These are phyloP conservation scores for Nanorana parkeri DNA, from an alignment of 2,113 vertebrate species.

Conservation along the genomic window DNA sequence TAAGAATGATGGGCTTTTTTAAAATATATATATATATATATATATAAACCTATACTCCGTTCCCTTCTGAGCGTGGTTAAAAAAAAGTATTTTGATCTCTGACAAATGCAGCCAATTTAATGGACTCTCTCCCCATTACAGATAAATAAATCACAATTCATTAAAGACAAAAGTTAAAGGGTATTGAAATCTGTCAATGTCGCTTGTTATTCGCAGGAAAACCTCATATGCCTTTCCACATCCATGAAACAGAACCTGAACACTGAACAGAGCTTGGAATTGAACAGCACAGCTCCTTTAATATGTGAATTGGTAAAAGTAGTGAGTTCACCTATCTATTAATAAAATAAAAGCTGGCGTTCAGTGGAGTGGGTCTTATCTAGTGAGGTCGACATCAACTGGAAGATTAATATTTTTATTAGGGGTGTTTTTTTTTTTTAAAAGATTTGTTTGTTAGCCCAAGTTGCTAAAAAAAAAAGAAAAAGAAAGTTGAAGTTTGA, in stretches of 20 bases:
- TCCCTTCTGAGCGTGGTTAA: too few species aligned
- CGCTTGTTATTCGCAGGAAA: conserved; percentile 30
- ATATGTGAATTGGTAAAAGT: too few species aligned
- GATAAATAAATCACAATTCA: conserved; percentile 47
- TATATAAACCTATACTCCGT: not conserved
- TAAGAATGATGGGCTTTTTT: not conserved
- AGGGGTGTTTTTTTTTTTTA: too few species aligned
- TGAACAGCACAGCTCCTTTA: conserved; percentile 65
- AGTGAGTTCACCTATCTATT: too few species aligned
- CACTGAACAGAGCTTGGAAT: conserved; percentile 13
- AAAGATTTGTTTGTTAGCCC: too few species aligned
- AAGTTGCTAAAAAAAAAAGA: too few species aligned
- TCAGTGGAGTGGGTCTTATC: too few species aligned
- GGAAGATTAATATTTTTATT: too few species aligned
- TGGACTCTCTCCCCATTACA: not conserved
- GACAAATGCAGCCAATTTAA: not conserved
- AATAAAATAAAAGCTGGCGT: too few species aligned
- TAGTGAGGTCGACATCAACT: too few species aligned
- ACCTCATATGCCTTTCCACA: not conserved
- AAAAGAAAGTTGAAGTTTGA: too few species aligned
- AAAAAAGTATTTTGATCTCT: not conserved
- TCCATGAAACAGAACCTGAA: not conserved
- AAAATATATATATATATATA: not conserved
- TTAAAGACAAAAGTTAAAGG: not conserved
- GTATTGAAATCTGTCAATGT: conserved; percentile 33